These are phyloP conservation scores for Aplodontia rufa DNA, from an alignment of 2,113 vertebrate genomes.

Conservation along the genomic window DNA sequence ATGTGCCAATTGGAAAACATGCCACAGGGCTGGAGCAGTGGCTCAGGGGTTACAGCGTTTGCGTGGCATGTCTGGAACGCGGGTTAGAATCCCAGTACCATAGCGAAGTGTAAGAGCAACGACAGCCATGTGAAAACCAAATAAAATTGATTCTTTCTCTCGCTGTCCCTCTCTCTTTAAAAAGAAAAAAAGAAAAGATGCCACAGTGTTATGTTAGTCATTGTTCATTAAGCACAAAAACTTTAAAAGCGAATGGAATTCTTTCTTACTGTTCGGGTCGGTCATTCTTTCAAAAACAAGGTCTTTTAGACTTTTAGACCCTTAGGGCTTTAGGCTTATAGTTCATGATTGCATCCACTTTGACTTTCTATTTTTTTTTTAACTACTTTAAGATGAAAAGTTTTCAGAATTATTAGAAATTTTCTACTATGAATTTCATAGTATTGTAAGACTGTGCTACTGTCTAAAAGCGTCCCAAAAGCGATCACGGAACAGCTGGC, in stretches of 20 bases:
- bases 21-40: too few species aligned
- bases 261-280: neutral
- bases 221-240: neutral
- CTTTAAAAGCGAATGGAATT: neutral
- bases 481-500: neutral
- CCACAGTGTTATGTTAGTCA: neutral
- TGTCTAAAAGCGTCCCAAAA: neutral
- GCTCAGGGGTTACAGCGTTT: too few species aligned
- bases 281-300: neutral
- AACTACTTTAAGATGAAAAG: neutral
- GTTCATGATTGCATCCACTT: neutral
- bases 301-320: neutral
- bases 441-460: neutral
- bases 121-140: too few species aligned
- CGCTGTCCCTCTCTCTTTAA: too few species aligned
- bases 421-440: neutral
- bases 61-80: too few species aligned
- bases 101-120: too few species aligned
- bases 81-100: too few species aligned
- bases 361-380: neutral
- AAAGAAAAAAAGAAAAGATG: too few species aligned
- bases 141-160: too few species aligned
- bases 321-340: neutral
- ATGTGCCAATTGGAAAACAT: neutral
- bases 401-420: slow-evolving; percentile 28